Evolutionary conservation across 1,140 invertebrate genomes (phyloP).

Genomic region (Lepidostoma basale): DNA sequence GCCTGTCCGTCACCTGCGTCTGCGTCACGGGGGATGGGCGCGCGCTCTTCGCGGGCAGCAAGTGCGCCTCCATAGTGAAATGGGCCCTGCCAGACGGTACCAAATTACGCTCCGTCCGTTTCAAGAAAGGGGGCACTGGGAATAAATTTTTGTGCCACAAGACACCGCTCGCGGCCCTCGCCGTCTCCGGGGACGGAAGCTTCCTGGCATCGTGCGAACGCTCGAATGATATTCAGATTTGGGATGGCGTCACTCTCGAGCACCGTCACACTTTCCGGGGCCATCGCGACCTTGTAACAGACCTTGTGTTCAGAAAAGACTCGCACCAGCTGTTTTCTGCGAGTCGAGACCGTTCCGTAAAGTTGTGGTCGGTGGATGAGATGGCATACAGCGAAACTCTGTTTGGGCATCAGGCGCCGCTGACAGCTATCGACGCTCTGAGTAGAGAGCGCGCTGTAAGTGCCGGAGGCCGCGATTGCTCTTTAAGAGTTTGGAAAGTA

Average conservation of each 20-base stretch:
- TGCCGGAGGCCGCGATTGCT: constrained; percentile 84
- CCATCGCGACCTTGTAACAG: constrained; percentile 76
- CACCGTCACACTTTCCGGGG: constrained; percentile 83
- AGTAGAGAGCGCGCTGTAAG: constrained; percentile 86
- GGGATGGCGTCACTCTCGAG: constrained; percentile 78
- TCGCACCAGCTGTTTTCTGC: constrained; percentile 89
- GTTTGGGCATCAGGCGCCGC: constrained; percentile 90
- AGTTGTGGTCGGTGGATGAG: constrained; percentile 94
- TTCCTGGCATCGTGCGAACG: constrained; percentile 84
- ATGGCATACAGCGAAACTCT: constrained; percentile 95
- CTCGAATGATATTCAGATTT: constrained; percentile 80
- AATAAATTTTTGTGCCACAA: constrained; percentile 62
- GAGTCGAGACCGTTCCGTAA: constrained; percentile 83
- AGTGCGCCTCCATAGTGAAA: constrained; percentile 88
- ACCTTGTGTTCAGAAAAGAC: constrained; percentile 83
- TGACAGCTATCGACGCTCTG: constrained; percentile 88
- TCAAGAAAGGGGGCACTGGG: constrained; percentile 58
- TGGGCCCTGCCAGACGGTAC: constrained; percentile 68
- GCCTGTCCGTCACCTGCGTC: constrained; percentile 80
- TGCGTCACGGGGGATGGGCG: constrained; percentile 77
- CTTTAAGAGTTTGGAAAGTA: constrained; percentile 93
- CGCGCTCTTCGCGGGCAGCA: constrained; percentile 83
- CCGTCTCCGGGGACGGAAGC: constrained; percentile 83
- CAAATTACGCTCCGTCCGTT: constrained; percentile 63
- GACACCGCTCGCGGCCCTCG: constrained; percentile 70